Conservation (phyloP, 1,140 invertebrate species). For the Panagrolaimus sp. region DNA sequence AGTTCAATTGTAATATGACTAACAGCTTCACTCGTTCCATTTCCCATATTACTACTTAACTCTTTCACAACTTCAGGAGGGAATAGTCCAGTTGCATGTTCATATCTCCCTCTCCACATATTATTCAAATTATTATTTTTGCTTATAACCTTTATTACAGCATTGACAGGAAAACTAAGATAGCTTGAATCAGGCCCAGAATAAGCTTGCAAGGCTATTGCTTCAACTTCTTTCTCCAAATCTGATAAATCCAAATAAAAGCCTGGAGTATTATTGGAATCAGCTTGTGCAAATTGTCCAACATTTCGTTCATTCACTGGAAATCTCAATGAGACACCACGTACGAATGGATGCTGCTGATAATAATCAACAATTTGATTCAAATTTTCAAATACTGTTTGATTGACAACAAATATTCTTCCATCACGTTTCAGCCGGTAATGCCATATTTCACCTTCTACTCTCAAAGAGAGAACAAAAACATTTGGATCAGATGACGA, state of each 20-base stretch:
- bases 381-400: conserved; percentile 55
- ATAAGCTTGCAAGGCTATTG: conserved; percentile 42
- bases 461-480: conserved; percentile 53
- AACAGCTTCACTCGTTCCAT: conserved; percentile 16
- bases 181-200: conserved; percentile 36
- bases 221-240: conserved; percentile 52
- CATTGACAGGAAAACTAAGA: conserved; percentile 47
- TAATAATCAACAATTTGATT: conserved; percentile 58
- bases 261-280: conserved; percentile 27
- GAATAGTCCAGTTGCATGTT: conserved; percentile 48
- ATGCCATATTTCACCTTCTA: conserved; percentile 53
- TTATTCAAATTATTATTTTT: conserved; percentile 41
- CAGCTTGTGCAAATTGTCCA: conserved; percentile 27
- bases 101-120: conserved; percentile 51
- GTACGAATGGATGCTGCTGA: conserved; percentile 44
- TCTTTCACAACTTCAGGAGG: conserved; percentile 51
- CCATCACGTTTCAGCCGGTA: conserved; percentile 56
- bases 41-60: conserved; percentile 13
- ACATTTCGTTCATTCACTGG: conserved; percentile 52
- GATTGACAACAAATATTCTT: conserved; percentile 55
- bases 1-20: conserved; percentile 55
- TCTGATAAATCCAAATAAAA: conserved; percentile 55
- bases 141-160: conserved; percentile 39
- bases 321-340: conserved; percentile 50
- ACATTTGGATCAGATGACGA: conserved; percentile 47